Percentiles rank a stretch among this genome's conserved stretches.
Conservation (phyloP, 2,888 invertebrate species). For the Hyalella azteca region DNA sequence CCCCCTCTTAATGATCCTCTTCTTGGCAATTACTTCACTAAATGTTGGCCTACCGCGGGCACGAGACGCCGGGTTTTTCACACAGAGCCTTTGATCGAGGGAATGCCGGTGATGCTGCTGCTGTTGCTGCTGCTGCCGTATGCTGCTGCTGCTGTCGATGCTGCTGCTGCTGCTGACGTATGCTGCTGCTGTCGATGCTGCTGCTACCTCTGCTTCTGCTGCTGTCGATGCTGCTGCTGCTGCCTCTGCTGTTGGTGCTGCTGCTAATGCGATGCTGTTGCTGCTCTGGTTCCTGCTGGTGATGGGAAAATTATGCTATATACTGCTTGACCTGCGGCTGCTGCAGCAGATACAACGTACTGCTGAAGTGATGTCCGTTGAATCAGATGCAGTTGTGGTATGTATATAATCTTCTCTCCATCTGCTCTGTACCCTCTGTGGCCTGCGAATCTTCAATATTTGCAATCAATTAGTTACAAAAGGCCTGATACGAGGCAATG, state of each 20-base stretch:
- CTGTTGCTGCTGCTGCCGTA: neutral
- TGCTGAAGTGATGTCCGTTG: too few species aligned
- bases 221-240: neutral
- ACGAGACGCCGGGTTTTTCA: neutral
- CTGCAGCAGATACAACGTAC: too few species aligned
- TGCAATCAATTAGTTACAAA: too few species aligned
- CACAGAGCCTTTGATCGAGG: neutral
- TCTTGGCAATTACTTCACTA: neutral
- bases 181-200: neutral
- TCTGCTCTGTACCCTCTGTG: too few species aligned
- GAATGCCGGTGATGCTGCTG: neutral
- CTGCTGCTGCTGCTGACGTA: neutral
- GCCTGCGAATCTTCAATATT: too few species aligned
- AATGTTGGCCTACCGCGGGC: slow-evolving; percentile 27
- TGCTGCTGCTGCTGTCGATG: neutral
- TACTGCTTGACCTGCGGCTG: too few species aligned
- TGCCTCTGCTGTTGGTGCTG: neutral
- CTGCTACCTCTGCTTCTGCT: too few species aligned
- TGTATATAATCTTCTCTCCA: too few species aligned
- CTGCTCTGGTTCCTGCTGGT: neutral
- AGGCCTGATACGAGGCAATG: too few species aligned
- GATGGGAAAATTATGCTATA: neutral
- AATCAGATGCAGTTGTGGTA: too few species aligned
- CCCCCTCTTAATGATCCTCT: neutral
- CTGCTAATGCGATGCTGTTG: neutral